Percentiles rank a stretch among this genome's conserved stretches.
These are phyloP conservation scores for Scyliorhinus canicula DNA, from an alignment of 2,797 vertebrate genomes.

Conservation along the genomic window DNA sequence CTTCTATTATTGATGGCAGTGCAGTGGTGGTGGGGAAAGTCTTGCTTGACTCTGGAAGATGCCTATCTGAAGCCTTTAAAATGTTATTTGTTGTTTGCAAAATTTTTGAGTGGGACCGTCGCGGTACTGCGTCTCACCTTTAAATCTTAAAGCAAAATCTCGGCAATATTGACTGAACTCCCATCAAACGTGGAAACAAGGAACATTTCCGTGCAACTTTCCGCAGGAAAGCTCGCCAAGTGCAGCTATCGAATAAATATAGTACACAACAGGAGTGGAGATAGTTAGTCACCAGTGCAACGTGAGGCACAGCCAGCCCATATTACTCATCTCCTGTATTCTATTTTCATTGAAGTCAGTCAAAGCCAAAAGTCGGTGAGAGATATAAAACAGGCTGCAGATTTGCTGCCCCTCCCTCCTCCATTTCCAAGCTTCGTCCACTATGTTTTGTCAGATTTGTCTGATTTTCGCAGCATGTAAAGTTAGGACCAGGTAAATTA, in stretches of 20 bases:
- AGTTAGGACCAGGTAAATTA: background rate
- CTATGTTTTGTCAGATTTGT: background rate
- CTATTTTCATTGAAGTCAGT: background rate
- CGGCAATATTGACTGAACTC: background rate
- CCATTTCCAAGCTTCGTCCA: background rate
- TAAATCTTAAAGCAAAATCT: background rate
- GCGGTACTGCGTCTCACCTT: background rate
- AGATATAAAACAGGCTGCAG: background rate
- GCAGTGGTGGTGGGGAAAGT: background rate
- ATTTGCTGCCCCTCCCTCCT: too few species aligned
- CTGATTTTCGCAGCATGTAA: background rate
- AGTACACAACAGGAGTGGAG: background rate
- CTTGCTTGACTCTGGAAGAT: conserved; percentile 19
- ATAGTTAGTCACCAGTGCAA: background rate
- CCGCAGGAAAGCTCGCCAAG: background rate
- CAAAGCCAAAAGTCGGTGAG: background rate
- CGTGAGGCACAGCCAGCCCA: background rate
- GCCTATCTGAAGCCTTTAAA: conserved; percentile 29
- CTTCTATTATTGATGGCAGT: background rate
- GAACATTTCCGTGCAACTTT: background rate
- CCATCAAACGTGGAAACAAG: background rate
- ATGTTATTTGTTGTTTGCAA: background rate
- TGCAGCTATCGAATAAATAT: background rate
- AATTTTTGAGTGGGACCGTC: background rate
- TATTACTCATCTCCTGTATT: background rate